Evolutionary conservation across 2,888 invertebrate genomes (phyloP).

Genomic region (Pomacea canaliculata): DNA sequence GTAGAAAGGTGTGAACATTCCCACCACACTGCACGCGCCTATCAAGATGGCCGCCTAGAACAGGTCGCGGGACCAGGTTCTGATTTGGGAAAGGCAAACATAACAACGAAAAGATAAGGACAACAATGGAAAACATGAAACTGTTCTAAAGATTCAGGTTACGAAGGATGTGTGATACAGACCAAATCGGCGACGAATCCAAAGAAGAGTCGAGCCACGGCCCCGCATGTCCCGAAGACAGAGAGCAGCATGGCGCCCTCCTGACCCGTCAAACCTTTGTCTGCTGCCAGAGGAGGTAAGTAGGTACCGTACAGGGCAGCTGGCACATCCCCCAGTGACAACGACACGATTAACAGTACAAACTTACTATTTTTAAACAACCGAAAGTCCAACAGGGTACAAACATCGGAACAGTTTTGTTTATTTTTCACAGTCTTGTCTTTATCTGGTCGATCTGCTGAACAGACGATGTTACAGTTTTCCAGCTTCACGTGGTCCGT

Average conservation of each 20-base stretch:
- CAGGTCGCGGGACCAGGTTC: background rate
- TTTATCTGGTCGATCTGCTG: no score
- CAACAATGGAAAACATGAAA: no score
- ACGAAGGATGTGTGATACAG: background rate
- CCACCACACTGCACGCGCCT: background rate
- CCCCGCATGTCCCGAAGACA: constrained; percentile 3
- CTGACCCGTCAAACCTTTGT: constrained; percentile 3
- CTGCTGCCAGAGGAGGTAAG: constrained; percentile 9
- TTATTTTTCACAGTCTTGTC: no score
- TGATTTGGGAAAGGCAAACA: background rate
- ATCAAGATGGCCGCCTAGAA: constrained; percentile 3
- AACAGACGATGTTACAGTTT: no score
- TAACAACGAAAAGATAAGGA: no score
- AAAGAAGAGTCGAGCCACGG: constrained; percentile 1
- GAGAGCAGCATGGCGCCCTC: constrained; percentile 4
- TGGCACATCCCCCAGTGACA: background rate
- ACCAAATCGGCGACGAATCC: constrained; percentile 11
- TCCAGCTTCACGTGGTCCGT: no score
- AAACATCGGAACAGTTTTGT: background rate
- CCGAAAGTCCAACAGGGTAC: constrained; percentile 5
- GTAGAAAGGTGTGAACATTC: constrained; percentile 10
- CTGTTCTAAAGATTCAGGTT: no score
- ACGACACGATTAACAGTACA: background rate
- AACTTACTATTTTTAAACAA: constrained; percentile 4
- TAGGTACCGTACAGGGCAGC: constrained; percentile 2